Evolutionary conservation across 2,797 vertebrate species (phyloP), one percentile per base, ranked within the genome.

Genomic region (Cyprinodon diabolis): DNA sequence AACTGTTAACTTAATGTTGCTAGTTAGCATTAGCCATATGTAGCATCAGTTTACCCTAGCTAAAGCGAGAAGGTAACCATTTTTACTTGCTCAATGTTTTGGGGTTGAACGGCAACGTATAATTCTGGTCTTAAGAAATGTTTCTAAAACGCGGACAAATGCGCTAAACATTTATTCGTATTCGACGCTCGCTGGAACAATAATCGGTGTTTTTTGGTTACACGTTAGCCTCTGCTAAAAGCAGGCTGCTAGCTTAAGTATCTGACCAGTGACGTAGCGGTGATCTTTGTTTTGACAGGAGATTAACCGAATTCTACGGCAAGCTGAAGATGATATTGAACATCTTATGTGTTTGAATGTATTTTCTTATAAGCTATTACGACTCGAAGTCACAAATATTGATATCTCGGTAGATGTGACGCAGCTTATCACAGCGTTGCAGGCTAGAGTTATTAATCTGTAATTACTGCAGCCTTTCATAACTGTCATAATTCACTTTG

Each of bases 261-360:
- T 86, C 74, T 86, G 82, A 65, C 74, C 82, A 81, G 90, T 93
- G 93, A 93, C 93, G 93, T 93, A 93, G 90, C 90, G 74, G 47
- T 68, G 85, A 55, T 86, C 87, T 91, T 93, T 94, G 93, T 93
- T 94, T 87, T 94, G 93, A 94, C 92, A 93, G 91, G 84, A 66
- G 72, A 87, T 62, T n/a, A 70, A 56, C 47, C 21, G 48, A 14
- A 14, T 21, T 67, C n/a, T 7, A 68, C 25, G 45, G 10, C 40
- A 21, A 71, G 30, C 30, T n/a, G 1, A 6, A n/a, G 43, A 23
- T 40, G 25, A 51, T 17, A 3, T 7, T 0, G 4, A 48, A 40
- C 21, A 57, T 30, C 1, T 11, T 25, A 1, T 13, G 13, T 66
- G 6, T 23, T 13, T 7, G 3, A 2, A 12, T 10, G 1, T 3